Conservation (phyloP, 2,888 invertebrate genomes). For the Polydrusus tereticollis region DNA sequence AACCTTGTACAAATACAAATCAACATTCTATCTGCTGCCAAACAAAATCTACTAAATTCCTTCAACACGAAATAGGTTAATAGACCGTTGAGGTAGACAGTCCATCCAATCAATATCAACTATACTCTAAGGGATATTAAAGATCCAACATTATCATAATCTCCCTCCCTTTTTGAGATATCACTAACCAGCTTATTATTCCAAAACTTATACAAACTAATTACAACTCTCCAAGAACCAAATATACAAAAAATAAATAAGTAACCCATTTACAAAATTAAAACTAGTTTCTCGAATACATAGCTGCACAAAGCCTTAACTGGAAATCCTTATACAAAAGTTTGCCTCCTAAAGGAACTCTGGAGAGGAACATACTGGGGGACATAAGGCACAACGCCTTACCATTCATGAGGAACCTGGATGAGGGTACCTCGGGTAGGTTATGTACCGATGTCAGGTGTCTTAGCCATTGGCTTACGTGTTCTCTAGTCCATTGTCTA, state of each 20-base stretch:
- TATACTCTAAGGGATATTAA: no score
- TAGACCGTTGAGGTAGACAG: no score
- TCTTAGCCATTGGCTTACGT: conserved; percentile 77
- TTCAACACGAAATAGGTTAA: no score
- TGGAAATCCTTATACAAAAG: conserved; percentile 79
- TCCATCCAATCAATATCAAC: no score
- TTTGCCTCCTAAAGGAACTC: conserved; percentile 79
- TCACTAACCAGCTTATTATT: not conserved
- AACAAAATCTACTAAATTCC: no score
- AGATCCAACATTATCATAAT: no score
- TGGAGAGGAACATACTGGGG: conserved; percentile 79
- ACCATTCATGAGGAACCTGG: conserved; percentile 84
- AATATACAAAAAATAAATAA: conserved; percentile 15
- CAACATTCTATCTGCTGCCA: no score
- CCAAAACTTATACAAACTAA: not conserved
- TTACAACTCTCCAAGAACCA: conserved; percentile 18
- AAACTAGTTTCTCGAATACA: conserved; percentile 66
- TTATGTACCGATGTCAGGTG: conserved; percentile 73
- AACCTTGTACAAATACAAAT: no score
- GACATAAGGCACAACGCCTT: conserved; percentile 85
- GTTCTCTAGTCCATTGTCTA: conserved; percentile 77
- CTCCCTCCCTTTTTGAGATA: not conserved
- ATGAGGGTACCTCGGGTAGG: conserved; percentile 70
- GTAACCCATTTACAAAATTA: conserved; percentile 4
- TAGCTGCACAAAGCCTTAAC: conserved; percentile 76